Percentiles rank a stretch among this genome's conserved stretches.
These are phyloP conservation scores for Apocrypta bakeri DNA, from an alignment of 1,140 invertebrate genomes.

Conservation along the genomic window DNA sequence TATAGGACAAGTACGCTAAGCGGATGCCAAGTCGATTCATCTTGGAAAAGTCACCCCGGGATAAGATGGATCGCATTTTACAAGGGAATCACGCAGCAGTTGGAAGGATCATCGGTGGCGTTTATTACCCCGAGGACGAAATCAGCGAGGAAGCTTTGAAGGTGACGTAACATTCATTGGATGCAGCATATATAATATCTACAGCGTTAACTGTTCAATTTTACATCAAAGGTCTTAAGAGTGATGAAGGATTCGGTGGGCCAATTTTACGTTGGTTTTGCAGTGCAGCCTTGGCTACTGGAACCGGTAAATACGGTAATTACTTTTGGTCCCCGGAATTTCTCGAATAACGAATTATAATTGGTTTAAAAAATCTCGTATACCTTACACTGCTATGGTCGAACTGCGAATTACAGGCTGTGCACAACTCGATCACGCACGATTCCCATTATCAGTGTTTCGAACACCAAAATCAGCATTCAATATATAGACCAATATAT, in stretches of 20 bases:
- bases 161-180: constrained; percentile 42
- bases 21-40: constrained; percentile 56
- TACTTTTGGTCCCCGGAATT: background rate
- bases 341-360: background rate
- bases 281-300: constrained; percentile 65
- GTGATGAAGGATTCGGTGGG: constrained; percentile 60
- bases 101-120: constrained; percentile 56
- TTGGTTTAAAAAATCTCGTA: too few relatives aligned
- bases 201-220: background rate
- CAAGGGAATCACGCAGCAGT: constrained; percentile 59
- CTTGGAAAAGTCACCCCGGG: constrained; percentile 21
- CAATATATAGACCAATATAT: too few relatives aligned
- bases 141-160: constrained; percentile 55
- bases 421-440: too few relatives aligned
- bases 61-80: constrained; percentile 48
- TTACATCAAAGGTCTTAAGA: constrained; percentile 57
- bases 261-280: constrained; percentile 61
- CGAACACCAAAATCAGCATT: too few relatives aligned
- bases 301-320: constrained; percentile 62
- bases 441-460: too few relatives aligned
- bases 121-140: constrained; percentile 61
- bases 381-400: too few relatives aligned
- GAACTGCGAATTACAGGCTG: too few relatives aligned
- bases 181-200: too few relatives aligned
- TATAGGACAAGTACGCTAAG: constrained; percentile 57